Percentiles rank a stretch among this genome's conserved stretches.
phyloP scores from a whole-genome alignment of 2,113 vertebrate species.

The Syrrhaptes paradoxus region DNA sequence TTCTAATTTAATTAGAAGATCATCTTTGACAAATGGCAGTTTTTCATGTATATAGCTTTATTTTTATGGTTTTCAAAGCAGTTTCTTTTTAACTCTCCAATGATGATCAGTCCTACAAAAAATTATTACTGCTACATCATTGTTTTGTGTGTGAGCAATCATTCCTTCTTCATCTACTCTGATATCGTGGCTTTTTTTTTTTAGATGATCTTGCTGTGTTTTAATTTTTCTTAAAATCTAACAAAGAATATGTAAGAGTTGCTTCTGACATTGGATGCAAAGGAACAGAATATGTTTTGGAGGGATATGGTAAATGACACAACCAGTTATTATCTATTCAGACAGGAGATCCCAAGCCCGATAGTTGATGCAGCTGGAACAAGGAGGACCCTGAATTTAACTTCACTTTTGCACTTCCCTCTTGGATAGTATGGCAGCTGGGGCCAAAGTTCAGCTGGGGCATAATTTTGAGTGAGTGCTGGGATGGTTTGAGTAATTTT shows the following conservation, averaged over 20 bases:
- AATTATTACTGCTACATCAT: background rate
- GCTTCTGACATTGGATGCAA: background rate
- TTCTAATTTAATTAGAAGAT: constrained; percentile 37
- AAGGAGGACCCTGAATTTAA: background rate
- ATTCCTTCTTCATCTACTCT: background rate
- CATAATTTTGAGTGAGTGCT: background rate
- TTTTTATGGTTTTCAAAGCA: background rate
- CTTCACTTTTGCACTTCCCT: background rate
- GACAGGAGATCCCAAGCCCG: background rate
- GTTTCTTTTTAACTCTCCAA: background rate
- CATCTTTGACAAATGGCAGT: background rate
- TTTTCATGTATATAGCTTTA: background rate
- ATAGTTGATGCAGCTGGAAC: background rate
- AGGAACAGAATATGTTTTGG: background rate
- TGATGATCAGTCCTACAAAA: background rate
- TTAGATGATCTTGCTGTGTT: background rate
- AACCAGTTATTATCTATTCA: background rate
- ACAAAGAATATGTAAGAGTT: background rate
- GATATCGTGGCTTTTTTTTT: background rate
- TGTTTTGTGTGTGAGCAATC: background rate
- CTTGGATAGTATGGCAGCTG: background rate
- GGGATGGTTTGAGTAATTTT: background rate
- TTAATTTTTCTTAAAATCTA: background rate
- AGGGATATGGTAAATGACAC: background rate
- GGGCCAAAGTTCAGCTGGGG: background rate